Percentiles rank a stretch among this genome's conserved stretches.
Conservation (phyloP, 2,113 vertebrate species). For the Monarcha castaneiventris region DNA sequence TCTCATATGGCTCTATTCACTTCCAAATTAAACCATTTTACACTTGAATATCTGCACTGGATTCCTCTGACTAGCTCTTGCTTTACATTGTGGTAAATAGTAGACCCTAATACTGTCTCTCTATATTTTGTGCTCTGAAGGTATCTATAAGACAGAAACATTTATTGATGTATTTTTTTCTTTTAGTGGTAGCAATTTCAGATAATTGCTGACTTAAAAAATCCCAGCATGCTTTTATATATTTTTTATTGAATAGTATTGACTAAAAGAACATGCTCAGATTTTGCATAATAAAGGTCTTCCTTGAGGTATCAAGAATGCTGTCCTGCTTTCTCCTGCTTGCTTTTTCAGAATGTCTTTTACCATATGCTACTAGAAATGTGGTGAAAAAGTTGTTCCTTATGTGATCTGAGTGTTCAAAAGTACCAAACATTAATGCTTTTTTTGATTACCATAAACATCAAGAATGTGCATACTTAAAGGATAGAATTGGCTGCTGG, state of each 20-base stretch:
- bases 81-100: background rate
- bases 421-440: background rate
- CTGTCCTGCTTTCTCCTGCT: background rate
- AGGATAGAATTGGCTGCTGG: background rate
- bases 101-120: background rate
- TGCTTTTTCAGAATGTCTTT: background rate
- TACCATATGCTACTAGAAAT: background rate
- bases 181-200: background rate
- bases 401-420: background rate
- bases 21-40: background rate
- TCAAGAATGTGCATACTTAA: background rate
- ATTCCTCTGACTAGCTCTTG: background rate
- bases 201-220: background rate
- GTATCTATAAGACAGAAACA: background rate
- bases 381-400: background rate
- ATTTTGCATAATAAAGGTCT: background rate
- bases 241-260: background rate
- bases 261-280: background rate
- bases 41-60: background rate
- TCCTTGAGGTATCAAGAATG: background rate
- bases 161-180: background rate
- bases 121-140: background rate
- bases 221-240: background rate
- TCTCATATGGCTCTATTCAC: background rate
- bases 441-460: background rate